phyloP scores from a whole-genome alignment of 1,140 invertebrate species.

The Drosophila elegans region DNA sequence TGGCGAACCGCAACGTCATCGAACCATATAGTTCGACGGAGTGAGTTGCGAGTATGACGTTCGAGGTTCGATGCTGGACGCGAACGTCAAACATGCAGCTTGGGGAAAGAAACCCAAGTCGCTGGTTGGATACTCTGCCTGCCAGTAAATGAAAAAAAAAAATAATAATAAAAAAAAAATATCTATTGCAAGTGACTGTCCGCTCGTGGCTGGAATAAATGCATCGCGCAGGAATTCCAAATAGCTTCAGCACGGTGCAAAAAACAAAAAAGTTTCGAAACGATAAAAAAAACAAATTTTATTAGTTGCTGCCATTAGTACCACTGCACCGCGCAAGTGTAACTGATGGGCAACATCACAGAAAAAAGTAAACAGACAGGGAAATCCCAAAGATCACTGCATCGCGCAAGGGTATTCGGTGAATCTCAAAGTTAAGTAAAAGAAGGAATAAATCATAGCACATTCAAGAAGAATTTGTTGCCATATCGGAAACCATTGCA shows the following conservation, averaged over 20 bases:
- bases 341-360: neutral
- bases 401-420: conserved; percentile 3
- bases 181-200: conserved; percentile 9
- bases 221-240: conserved; percentile 7
- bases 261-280: neutral
- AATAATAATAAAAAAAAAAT: neutral
- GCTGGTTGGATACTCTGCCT: conserved; percentile 1
- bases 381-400: neutral
- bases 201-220: conserved; percentile 8
- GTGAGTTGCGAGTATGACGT: neutral
- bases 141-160: conserved; percentile 6
- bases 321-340: neutral
- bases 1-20: conserved; percentile 5
- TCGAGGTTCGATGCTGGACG: conserved; percentile 1
- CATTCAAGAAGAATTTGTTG: too few relatives aligned
- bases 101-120: conserved; percentile 2
- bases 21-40: conserved; percentile 6
- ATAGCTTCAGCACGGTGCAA: conserved; percentile 5
- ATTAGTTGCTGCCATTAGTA: too few relatives aligned
- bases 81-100: conserved; percentile 6
- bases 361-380: conserved; percentile 1
- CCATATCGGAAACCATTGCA: neutral
- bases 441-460: too few relatives aligned
- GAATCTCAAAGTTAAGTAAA: too few relatives aligned
- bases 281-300: neutral